Conservation (phyloP, 2,888 invertebrate genomes). For the Zaprionus obscuricornis region DNA sequence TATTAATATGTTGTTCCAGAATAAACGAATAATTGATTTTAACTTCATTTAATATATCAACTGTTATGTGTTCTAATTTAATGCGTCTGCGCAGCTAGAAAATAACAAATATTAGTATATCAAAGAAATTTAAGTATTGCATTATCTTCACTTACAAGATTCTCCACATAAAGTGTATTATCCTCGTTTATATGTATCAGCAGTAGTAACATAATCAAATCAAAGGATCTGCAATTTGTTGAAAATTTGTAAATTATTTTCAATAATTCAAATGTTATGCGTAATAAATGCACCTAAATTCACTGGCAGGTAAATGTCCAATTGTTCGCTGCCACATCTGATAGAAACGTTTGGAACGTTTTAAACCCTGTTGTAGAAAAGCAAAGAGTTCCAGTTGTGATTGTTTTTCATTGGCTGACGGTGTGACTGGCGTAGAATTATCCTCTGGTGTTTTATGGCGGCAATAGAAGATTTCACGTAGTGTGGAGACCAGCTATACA, state of each 20-base stretch:
- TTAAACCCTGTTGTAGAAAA: constrained; percentile 77
- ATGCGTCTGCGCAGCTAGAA: constrained; percentile 84
- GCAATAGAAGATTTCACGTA: constrained; percentile 78
- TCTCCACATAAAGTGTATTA: constrained; percentile 86
- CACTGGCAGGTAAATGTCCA: constrained; percentile 49
- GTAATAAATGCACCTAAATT: constrained; percentile 50
- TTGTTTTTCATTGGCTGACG: constrained; percentile 49
- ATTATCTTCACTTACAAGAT: constrained; percentile 85
- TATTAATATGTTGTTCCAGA: constrained; percentile 85
- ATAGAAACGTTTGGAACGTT: constrained; percentile 80
- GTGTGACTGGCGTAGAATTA: neutral
- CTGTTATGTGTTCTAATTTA: constrained; percentile 86
- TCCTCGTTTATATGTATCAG: constrained; percentile 86
- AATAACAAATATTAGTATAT: neutral
- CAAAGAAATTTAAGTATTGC: too few species aligned
- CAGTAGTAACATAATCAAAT: constrained; percentile 87
- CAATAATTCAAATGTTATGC: neutral
- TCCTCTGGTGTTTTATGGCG: constrained; percentile 22
- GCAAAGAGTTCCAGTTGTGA: constrained; percentile 79
- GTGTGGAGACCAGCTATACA: constrained; percentile 70
- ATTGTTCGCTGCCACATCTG: constrained; percentile 80
- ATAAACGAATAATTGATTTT: constrained; percentile 85
- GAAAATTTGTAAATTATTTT: neutral
- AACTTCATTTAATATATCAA: constrained; percentile 85
- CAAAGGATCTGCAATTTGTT: constrained; percentile 85